A percentile compares a stretch with the other conserved stretches of the same genome.
These are phyloP conservation scores for Cheumatopsyche charites DNA, from an alignment of 1,140 invertebrate species.

Conservation along the genomic window DNA sequence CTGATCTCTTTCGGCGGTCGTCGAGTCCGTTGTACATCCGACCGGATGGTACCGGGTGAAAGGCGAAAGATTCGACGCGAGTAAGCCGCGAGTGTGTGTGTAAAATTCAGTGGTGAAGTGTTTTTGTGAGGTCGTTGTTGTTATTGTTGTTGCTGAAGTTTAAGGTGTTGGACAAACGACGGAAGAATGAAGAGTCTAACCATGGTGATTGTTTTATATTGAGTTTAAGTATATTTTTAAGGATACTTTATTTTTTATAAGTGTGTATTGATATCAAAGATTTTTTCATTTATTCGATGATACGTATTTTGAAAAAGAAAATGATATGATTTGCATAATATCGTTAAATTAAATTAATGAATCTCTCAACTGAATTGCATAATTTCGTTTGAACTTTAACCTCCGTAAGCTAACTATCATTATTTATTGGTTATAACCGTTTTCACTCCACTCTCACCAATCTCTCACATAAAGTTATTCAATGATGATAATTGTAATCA, in stretches of 20 bases:
- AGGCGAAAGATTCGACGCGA: not conserved
- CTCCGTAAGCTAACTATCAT: not conserved
- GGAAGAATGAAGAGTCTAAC: not conserved
- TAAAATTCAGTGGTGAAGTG: not conserved
- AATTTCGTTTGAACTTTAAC: not conserved
- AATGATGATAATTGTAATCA: not conserved
- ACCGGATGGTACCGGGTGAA: slow-evolving; percentile 18
- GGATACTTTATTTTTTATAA: no score
- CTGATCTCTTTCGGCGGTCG: no score
- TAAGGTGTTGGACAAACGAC: not conserved
- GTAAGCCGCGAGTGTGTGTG: not conserved
- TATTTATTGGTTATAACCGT: not conserved
- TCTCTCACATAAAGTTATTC: not conserved
- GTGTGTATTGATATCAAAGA: no score
- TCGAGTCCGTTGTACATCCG: not conserved
- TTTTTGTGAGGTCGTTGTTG: not conserved
- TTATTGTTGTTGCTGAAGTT: not conserved
- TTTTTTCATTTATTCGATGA: no score
- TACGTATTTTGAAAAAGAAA: no score
- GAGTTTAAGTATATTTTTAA: not conserved
- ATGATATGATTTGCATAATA: no score
- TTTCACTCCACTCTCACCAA: slow-evolving; percentile 5
- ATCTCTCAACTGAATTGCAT: not conserved
- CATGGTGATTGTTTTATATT: not conserved
- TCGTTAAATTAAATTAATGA: no score